These are phyloP conservation scores for Corticium candelabrum DNA, from an alignment of 37 sponge, comb jelly and placozoan genomes.

Conservation along the genomic window DNA sequence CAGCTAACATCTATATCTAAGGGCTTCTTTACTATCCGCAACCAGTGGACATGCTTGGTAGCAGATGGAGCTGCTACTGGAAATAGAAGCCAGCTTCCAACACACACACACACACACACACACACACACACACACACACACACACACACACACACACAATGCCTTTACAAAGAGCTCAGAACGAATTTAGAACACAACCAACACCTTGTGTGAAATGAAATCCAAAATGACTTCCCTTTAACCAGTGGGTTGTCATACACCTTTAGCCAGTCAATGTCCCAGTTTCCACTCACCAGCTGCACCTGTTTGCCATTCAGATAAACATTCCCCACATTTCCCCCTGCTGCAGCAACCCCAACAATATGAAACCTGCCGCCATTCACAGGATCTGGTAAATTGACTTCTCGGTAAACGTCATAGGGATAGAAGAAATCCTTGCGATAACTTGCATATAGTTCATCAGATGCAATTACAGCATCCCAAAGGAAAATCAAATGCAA, in stretches of 20 bases:
- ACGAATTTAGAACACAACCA: not conserved
- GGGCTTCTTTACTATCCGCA: no score
- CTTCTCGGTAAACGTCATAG: slow-evolving; percentile 37
- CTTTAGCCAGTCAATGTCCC: slow-evolving; percentile 53
- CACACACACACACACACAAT: no score
- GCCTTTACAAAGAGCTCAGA: not conserved
- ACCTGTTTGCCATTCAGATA: slow-evolving; percentile 36
- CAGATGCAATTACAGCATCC: no score
- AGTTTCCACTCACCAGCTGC: slow-evolving; percentile 22
- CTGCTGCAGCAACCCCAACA: slow-evolving; percentile 20
- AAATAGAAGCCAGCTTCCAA: no score
- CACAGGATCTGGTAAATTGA: slow-evolving; percentile 32
- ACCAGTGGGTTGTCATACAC: slow-evolving; percentile 33
- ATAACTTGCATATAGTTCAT: not conserved
- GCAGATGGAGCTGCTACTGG: no score
- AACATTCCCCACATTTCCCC: slow-evolving; percentile 5
- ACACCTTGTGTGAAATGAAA: slow-evolving; percentile 49
- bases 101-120: no score
- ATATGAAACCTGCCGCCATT: slow-evolving; percentile 47
- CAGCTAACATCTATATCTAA: no score
- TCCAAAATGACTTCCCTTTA: slow-evolving; percentile 36
- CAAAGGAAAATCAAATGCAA: no score
- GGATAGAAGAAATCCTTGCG: slow-evolving; percentile 56
- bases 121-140: no score
- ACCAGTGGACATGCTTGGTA: no score